Base-by-base conservation (phyloP, 1,140 invertebrate genomes). In the Odontomachus brunneus region DNA sequence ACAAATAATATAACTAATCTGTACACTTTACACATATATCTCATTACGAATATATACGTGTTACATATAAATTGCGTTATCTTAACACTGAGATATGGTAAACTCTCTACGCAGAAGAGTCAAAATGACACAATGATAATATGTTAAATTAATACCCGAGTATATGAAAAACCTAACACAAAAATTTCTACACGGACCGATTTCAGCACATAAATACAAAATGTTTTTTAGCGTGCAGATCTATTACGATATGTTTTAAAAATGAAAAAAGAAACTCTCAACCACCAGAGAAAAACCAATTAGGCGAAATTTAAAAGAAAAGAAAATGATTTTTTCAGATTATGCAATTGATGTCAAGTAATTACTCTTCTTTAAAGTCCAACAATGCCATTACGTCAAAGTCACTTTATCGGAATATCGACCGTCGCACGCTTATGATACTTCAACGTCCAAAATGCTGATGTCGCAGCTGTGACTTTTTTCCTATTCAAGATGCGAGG, bases 261-360 rank as follows among this genome's bases (percentile, higher is more conserved):
- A n/a, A n/a, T n/a, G n/a, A n/a, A n/a, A n/a, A 17, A 14, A 59
- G 12, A 73, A 9, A 59, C 26, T 48, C n/a, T 48, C 22, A 59
- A 24, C 1, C 22, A 29, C 53, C 12, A 33, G 3, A 11, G 38
- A 44, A 19, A 29, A 51, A 63, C 0, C 44, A 3, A 12, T 49
- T 63, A 51, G 19, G 24, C 29, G 0, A 5, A 26, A 48, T 44
- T 63, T 5, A 1, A 63, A 65, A 29, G 19, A 22, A 49, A 33
- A 19, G 2, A 49, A 63, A 75, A 15, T 17, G 19, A 63, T 51
- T 74, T 48, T 29, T 48, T 74, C 17, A 62, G 3, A 60, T 59
- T 59, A 11, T 7, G 22, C 24, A 9, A 48, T 7, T 49, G 2
- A 44, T 44, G 38, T 14, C 0, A 22, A 12, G 22, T 19, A 15